Evolutionary conservation across 2,888 invertebrate genomes (phyloP), one percentile per base, ranked within the genome.

Genomic region (Dryobota labecula): DNA sequence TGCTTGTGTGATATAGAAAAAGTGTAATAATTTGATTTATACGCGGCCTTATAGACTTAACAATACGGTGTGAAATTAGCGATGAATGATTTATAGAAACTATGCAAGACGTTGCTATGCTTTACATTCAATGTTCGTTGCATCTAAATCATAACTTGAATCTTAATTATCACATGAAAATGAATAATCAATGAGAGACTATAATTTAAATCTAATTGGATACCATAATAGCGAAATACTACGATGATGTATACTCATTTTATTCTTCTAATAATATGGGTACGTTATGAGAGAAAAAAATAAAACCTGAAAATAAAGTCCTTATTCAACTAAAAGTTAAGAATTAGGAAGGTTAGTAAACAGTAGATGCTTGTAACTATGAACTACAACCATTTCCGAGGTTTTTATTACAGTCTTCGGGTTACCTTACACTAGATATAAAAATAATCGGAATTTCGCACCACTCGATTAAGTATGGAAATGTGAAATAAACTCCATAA

Each of bases 1-100:
- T 70, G 62, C 69, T 56, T 49, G 62, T 68, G 41, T 67, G 62
- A 72, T 69, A 69, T 8, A 74, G 62, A 77, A 85, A 85, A 82
- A 78, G 57, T 76, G 11, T 69, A 69, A 81, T 76, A 71, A 78
- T 81, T 74, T 85, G 85, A 85, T 85, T 78, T 81, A 81, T 78
- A 72, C 53, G 27, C 53, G 54, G 36, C 73, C 71, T 58, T 76
- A 78, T 51, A 51, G 43, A 78, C 70, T 54, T 78, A 65, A 82
- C 71, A 76, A 73, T 70, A 66, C 71, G 58, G 78, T 78, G 79
- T 83, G 73, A 84, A 84, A 82, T 83, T 82, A 72, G 73, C 71
- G 67, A 83, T 81, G 60, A 76, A 82, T 83, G 72, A 80, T 83
- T 78, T 83, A 80, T 76, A 49, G 51, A 64, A 69, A 71, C 60